Percentiles rank a stretch among this genome's conserved stretches.
These are phyloP conservation scores for Brachionus paranguensis DNA, from an alignment of 1,140 invertebrate species.

Conservation along the genomic window DNA sequence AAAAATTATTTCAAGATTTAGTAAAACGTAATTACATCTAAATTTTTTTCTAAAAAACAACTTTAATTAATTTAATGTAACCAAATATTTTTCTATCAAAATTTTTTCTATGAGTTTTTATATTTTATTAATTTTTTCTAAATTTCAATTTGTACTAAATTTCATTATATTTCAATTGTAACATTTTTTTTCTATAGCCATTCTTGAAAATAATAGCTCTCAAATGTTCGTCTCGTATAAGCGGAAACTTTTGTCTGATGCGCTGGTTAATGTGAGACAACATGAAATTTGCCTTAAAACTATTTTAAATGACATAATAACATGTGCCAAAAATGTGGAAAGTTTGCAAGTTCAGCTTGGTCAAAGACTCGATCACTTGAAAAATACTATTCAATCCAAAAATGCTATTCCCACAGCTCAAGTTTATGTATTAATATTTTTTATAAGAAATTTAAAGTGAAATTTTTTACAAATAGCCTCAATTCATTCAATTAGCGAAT, in stretches of 20 bases:
- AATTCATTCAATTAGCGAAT: conserved; percentile 55
- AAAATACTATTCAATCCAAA: conserved; percentile 54
- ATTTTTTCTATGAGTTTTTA: no score
- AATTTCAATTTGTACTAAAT: background rate
- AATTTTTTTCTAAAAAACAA: no score
- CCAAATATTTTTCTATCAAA: no score
- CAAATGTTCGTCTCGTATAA: background rate
- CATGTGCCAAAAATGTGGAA: conserved; percentile 55
- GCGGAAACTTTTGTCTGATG: conserved; percentile 40
- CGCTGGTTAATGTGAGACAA: conserved; percentile 50
- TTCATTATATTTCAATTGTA: no score
- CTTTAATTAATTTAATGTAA: no score
- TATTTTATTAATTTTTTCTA: no score
- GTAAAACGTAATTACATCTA: no score
- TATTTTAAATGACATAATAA: conserved; percentile 55
- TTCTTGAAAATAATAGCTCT: conserved; percentile 25
- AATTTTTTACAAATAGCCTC: conserved; percentile 46
- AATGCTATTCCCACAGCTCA: conserved; percentile 56
- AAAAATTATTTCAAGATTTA: no score
- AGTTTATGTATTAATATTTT: conserved; percentile 50
- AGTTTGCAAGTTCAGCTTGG: conserved; percentile 50
- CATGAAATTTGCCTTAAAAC: conserved; percentile 53
- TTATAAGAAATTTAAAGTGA: background rate
- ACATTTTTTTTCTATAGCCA: background rate
- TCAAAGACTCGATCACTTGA: conserved; percentile 51